Conservation (phyloP, 2,113 vertebrate genomes). For the Cyanoliseus patagonus region DNA sequence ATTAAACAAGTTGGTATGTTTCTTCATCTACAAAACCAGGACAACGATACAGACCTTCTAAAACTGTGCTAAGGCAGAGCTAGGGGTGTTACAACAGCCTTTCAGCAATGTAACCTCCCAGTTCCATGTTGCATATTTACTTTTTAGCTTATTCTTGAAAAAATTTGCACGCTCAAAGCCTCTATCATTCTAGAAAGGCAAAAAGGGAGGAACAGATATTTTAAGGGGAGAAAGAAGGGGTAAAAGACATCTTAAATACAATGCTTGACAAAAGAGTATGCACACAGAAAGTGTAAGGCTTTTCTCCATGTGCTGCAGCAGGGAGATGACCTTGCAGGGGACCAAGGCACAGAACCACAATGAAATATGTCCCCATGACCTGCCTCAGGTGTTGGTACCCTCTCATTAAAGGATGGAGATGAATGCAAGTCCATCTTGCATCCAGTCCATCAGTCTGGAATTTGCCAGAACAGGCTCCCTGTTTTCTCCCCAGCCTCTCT, state of each 20-base stretch:
- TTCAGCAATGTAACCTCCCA: background rate
- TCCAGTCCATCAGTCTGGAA: background rate
- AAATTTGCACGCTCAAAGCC: background rate
- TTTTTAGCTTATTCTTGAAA: background rate
- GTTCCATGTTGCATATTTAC: background rate
- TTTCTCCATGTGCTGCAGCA: background rate
- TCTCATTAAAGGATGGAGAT: background rate
- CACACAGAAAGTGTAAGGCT: background rate
- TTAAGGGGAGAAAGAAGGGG: background rate
- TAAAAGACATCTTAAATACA: background rate
- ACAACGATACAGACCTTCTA: background rate
- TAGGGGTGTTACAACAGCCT: background rate
- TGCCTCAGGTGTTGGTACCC: background rate
- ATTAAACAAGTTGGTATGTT: background rate
- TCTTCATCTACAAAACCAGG: background rate
- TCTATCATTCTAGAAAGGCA: background rate
- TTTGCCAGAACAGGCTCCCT: background rate
- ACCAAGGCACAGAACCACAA: background rate
- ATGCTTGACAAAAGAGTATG: background rate
- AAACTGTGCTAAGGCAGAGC: rapidly evolving
- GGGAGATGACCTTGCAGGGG: rapidly evolving
- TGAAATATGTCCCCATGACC: background rate
- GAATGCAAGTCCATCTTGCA: background rate
- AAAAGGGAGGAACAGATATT: background rate
- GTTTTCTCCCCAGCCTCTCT: background rate